These are phyloP conservation scores for Andrena flavipes DNA, from an alignment of 2,888 invertebrate genomes.

Conservation along the genomic window DNA sequence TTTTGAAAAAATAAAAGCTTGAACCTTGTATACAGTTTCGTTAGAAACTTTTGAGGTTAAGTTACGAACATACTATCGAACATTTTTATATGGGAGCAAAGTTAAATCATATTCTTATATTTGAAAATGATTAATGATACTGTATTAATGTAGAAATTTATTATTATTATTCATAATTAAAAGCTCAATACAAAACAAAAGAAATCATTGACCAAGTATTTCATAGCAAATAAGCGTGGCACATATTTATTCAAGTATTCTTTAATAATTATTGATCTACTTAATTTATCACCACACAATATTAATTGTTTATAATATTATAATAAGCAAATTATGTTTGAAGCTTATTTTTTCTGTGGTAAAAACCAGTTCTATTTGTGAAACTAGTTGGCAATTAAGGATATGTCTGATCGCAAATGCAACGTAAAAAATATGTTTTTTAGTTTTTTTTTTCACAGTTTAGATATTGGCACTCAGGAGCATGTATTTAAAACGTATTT, in stretches of 20 bases:
- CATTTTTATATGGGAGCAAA: neutral
- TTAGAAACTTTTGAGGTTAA: slow-evolving; percentile 31
- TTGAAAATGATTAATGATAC: neutral
- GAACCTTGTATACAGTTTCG: neutral
- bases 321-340: too few species aligned
- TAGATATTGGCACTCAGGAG: neutral
- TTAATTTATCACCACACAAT: too few species aligned
- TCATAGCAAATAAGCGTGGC: too few species aligned
- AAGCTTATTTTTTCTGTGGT: too few species aligned
- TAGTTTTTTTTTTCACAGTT: too few species aligned
- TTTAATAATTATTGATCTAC: too few species aligned
- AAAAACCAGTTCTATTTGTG: too few species aligned
- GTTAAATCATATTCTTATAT: neutral
- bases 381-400: too few species aligned
- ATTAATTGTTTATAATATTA: too few species aligned
- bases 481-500: neutral
- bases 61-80: neutral
- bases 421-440: neutral
- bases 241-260: too few species aligned
- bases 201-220: too few species aligned
- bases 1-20: neutral
- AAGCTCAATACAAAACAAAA: too few species aligned
- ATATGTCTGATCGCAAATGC: neutral
- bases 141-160: neutral
- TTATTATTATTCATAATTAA: neutral